A percentile compares a stretch with the other conserved stretches of the same genome.
Conservation (phyloP, 2,113 vertebrate genomes). For the Etia nguti region DNA sequence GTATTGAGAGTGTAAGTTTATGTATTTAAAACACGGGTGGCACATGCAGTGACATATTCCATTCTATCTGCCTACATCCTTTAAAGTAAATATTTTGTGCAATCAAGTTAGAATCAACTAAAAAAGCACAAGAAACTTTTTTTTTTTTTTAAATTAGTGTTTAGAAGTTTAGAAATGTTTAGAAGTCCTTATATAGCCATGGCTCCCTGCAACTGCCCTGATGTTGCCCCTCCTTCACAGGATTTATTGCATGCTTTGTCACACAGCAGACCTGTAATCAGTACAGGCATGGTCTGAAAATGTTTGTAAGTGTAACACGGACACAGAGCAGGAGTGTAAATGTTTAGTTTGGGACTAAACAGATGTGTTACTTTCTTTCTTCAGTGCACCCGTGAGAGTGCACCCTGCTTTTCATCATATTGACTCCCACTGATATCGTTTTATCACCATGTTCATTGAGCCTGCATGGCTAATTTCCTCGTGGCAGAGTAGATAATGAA, state of each 20-base stretch:
- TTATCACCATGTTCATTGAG: constrained; percentile 16
- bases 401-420: constrained; percentile 8
- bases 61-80: neutral
- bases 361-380: neutral
- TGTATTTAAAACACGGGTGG: no score
- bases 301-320: neutral
- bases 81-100: no score
- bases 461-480: constrained; percentile 46
- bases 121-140: neutral
- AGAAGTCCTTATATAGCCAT: constrained; percentile 54
- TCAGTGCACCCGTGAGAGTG: neutral
- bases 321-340: constrained; percentile 14
- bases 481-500: constrained; percentile 41
- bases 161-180: constrained; percentile 6
- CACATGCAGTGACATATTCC: no score
- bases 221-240: neutral
- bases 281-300: neutral
- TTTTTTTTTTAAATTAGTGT: neutral
- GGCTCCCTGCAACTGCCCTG: constrained; percentile 11
- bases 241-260: constrained; percentile 8
- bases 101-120: neutral
- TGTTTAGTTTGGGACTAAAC: constrained; percentile 17
- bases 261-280: neutral
- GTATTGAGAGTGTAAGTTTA: no score
- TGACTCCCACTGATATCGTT: constrained; percentile 4